Conservation (phyloP, 2,113 vertebrate genomes). For the Mohoua ochrocephala region DNA sequence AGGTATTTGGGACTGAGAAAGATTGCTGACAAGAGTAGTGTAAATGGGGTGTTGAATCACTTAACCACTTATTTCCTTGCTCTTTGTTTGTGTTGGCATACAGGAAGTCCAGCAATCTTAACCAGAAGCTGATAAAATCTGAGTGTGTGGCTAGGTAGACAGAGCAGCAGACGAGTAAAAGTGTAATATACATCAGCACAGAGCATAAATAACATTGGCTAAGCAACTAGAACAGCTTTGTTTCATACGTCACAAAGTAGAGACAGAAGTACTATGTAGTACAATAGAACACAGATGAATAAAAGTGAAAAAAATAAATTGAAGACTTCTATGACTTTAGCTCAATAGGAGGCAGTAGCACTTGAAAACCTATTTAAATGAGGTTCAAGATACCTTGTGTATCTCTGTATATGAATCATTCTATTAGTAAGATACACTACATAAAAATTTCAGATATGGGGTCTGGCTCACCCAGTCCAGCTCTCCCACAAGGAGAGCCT, state of each 20-base stretch:
- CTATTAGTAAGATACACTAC: neutral
- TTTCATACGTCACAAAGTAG: neutral
- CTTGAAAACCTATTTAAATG: constrained; percentile 39
- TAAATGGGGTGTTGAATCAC: neutral
- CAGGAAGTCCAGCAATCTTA: neutral
- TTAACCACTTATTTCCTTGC: constrained; percentile 18
- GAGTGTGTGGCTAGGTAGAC: neutral
- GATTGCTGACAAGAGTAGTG: neutral
- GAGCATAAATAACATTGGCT: neutral
- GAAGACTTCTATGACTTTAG: neutral
- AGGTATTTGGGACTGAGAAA: neutral
- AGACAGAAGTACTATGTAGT: neutral
- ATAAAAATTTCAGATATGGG: neutral
- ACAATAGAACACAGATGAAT: neutral
- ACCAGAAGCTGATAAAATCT: neutral
- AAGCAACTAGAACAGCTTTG: neutral
- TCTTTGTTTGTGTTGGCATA: neutral
- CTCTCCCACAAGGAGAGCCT: neutral
- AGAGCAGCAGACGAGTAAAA: neutral
- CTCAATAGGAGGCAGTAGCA: constrained; percentile 21
- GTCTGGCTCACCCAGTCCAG: neutral
- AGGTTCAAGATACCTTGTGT: neutral
- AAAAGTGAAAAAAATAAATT: neutral
- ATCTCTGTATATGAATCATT: constrained; percentile 4
- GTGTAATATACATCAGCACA: neutral